A percentile compares a stretch with the other conserved stretches of the same genome.
Conservation (phyloP, 2,888 invertebrate genomes). For the Polymixis flavicincta region DNA sequence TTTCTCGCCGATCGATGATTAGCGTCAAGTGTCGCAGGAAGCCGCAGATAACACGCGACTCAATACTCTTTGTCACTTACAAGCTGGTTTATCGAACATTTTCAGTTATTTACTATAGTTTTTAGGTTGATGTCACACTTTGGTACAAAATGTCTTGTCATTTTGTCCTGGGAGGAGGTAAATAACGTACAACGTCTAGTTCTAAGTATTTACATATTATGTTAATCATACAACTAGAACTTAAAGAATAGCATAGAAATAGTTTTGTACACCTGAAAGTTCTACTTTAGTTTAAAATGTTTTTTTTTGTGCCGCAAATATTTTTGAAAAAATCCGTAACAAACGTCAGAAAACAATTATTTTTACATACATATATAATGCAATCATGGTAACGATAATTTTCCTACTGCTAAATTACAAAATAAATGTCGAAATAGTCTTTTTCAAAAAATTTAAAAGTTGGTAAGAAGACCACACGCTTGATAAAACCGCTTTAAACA, state of each 20-base stretch:
- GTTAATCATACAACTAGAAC: too few relatives aligned
- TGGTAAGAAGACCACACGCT: conserved; percentile 23
- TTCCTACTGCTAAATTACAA: not conserved
- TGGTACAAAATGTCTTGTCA: not conserved
- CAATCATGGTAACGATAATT: too few relatives aligned
- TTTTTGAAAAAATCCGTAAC: too few relatives aligned
- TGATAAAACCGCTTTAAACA: conserved; percentile 34
- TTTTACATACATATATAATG: too few relatives aligned
- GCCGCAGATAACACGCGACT: conserved; percentile 78
- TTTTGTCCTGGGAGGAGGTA: not conserved
- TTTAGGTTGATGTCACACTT: not conserved
- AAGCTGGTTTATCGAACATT: conserved; percentile 48
- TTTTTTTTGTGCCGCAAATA: too few relatives aligned
- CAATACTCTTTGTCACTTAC: conserved; percentile 72
- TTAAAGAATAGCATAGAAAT: too few relatives aligned
- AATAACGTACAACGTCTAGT: too few relatives aligned
- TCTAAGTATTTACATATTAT: too few relatives aligned
- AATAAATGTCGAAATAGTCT: not conserved
- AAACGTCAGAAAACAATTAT: too few relatives aligned
- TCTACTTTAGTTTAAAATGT: too few relatives aligned
- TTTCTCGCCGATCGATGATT: conserved; percentile 77
- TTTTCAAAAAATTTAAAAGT: conserved; percentile 1
- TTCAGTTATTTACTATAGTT: conserved; percentile 43
- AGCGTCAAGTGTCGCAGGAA: conserved; percentile 73
- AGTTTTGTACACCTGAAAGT: too few relatives aligned